Conservation (phyloP, 2,888 invertebrate species). For the Operophtera brumata region DNA sequence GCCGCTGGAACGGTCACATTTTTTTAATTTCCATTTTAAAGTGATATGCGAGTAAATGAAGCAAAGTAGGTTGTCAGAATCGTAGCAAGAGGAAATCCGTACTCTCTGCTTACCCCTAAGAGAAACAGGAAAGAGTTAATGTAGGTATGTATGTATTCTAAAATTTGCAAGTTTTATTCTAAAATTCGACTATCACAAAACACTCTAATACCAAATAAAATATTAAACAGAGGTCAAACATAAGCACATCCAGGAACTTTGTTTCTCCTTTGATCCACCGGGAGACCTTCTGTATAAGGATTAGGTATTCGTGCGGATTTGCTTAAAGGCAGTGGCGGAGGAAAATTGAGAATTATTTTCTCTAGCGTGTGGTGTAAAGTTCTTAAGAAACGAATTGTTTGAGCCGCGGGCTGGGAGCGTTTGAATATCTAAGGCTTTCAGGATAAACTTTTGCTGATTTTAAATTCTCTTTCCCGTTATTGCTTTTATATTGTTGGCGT, state of each 20-base stretch:
- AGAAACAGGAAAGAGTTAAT: too few relatives aligned
- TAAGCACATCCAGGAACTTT: conserved; percentile 48
- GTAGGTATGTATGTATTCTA: neutral
- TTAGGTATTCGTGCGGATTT: conserved; percentile 73
- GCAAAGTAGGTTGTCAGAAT: too few relatives aligned
- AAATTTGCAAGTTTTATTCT: neutral
- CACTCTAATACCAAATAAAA: conserved; percentile 2
- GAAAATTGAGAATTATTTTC: conserved; percentile 73
- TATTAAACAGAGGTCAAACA: conserved; percentile 15
- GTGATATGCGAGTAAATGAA: too few relatives aligned
- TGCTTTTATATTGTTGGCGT: too few relatives aligned
- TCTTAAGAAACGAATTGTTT: conserved; percentile 55
- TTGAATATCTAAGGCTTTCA: conserved; percentile 5
- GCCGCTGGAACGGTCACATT: too few relatives aligned
- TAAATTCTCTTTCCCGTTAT: too few relatives aligned
- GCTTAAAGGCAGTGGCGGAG: conserved; percentile 64
- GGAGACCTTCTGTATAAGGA: conserved; percentile 65
- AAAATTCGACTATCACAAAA: neutral
- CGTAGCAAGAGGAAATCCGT: too few relatives aligned
- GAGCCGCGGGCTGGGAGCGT: neutral
- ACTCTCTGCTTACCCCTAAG: too few relatives aligned
- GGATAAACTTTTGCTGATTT: neutral
- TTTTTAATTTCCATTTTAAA: too few relatives aligned
- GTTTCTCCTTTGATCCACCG: conserved; percentile 55
- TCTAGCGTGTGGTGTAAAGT: conserved; percentile 60